Base-by-base conservation (phyloP, 2,113 vertebrate species). In the Percopsis transmontana region DNA sequence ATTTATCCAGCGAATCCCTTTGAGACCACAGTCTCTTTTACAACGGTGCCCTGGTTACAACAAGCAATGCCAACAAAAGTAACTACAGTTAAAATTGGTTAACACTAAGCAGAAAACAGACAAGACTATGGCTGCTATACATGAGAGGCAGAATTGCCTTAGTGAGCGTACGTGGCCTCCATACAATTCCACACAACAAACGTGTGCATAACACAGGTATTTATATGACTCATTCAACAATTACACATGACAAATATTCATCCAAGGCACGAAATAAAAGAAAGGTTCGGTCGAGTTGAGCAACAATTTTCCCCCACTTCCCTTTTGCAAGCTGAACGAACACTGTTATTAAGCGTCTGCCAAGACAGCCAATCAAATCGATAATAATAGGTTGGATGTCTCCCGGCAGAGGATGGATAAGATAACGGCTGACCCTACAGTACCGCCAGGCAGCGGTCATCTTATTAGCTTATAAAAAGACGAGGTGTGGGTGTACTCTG, bases 391-490 rank as follows among this genome's bases (percentile, higher is more conserved):
- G 69, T 41, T 69, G 59, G 56, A 58, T 82, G 79, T 62, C 69
- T 80, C 76, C 70, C 75, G 67, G 66, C 55, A 55, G 64, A 20
- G 63, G 58, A 62, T 61, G 62, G 70, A 83, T 72, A 78, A 64
- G 76, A 77, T 53, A 55, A 59, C 16, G 66, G 63, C 70, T 84
- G 80, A 88, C 82, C 85, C 67, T 59, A 40, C 73, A 76, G 76
- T 33, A 60, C 74, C 66, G 70, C 60, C 74, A 76, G 76, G 63
- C 52, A 70, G 68, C 66, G 77, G 82, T 68, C 84, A 86, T 74
- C 83, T 85, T 90, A 91, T 90, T 88, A 88, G 82, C 79, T 85
- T 84, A 78, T 86, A 86, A 85, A 91, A 89, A 89, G 85, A 88
- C 79, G 71, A 74, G 87, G 84, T 87, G 89, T 89, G 82, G 83